Percentiles rank a stretch among this genome's conserved stretches.
Conservation (phyloP, 2,888 invertebrate genomes). For the Chelonus formosanus region DNA sequence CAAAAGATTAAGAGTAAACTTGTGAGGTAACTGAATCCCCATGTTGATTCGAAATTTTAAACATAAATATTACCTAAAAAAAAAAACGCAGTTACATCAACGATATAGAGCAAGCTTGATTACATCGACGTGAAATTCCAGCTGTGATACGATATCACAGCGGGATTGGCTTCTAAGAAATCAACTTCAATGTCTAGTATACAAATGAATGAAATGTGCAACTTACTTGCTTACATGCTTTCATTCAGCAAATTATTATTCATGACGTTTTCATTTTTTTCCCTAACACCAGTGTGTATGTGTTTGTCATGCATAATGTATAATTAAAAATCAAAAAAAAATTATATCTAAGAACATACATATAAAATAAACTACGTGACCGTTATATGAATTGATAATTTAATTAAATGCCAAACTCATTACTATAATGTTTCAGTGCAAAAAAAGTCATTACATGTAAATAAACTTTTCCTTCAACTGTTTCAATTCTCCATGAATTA, state of each 20-base stretch:
- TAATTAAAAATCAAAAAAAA: too few relatives aligned
- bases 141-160: conserved; percentile 16
- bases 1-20: conserved; percentile 13
- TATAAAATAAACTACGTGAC: too few relatives aligned
- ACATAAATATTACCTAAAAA: not conserved
- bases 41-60: too few relatives aligned
- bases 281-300: conserved; percentile 26
- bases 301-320: too few relatives aligned
- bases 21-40: not conserved
- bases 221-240: conserved; percentile 22
- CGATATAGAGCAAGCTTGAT: not conserved
- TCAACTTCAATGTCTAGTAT: conserved; percentile 15
- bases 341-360: too few relatives aligned
- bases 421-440: too few relatives aligned
- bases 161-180: conserved; percentile 10
- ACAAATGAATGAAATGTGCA: conserved; percentile 1
- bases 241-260: conserved; percentile 36
- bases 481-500: too few relatives aligned
- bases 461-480: too few relatives aligned
- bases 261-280: conserved; percentile 35
- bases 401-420: too few relatives aligned
- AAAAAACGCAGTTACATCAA: conserved; percentile 4
- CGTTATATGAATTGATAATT: too few relatives aligned
- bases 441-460: too few relatives aligned
- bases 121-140: conserved; percentile 35